Evolutionary conservation across 2,888 invertebrate species (phyloP).

Genomic region (Catocala nupta): DNA sequence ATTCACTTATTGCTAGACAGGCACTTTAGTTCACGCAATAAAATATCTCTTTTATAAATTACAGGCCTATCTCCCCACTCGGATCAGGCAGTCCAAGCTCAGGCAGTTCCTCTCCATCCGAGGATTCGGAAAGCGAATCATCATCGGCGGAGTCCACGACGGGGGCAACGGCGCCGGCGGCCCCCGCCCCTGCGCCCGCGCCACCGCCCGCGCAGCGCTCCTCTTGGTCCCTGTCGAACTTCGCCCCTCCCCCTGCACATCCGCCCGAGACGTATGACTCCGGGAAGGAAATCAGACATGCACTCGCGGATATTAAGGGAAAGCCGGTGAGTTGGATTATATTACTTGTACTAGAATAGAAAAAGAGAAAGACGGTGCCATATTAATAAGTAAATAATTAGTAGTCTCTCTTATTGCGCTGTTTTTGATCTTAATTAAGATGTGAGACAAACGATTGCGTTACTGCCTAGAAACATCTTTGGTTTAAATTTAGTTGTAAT

Average conservation of each 20-base stretch:
- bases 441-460: too few relatives aligned
- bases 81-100: conserved; percentile 81
- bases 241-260: conserved; percentile 74
- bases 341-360: not conserved
- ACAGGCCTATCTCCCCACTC: conserved; percentile 81
- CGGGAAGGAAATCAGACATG: conserved; percentile 85
- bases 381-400: too few relatives aligned
- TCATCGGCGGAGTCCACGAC: conserved; percentile 89
- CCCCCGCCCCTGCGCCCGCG: conserved; percentile 60
- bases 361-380: too few relatives aligned
- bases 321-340: conserved; percentile 71
- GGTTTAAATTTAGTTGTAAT: too few relatives aligned
- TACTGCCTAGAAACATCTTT: too few relatives aligned
- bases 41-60: conserved; percentile 1
- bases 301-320: conserved; percentile 84
- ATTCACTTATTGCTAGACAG: too few relatives aligned
- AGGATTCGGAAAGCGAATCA: conserved; percentile 74
- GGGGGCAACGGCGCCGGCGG: conserved; percentile 85
- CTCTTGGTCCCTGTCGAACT: conserved; percentile 83
- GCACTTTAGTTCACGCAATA: too few relatives aligned
- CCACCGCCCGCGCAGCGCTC: conserved; percentile 75
- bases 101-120: conserved; percentile 75
- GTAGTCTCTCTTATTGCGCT: too few relatives aligned
- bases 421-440: too few relatives aligned
- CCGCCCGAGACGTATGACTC: conserved; percentile 82